Evolutionary conservation across 1,140 invertebrate species (phyloP).

Genomic region (Drosophila tani): DNA sequence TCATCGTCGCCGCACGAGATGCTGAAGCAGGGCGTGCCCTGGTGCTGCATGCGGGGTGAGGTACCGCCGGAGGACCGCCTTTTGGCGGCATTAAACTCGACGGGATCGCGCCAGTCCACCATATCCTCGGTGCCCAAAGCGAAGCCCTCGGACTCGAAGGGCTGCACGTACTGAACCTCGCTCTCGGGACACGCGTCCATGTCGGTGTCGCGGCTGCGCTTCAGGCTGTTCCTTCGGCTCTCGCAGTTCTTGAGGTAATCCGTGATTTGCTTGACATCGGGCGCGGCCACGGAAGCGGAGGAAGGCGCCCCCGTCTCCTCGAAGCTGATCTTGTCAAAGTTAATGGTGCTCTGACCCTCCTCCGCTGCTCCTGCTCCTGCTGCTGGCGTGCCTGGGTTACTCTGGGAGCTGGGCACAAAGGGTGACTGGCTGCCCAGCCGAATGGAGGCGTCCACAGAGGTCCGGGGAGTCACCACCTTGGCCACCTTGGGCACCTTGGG

Average conservation of each 20-base stretch:
- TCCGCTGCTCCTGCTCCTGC: background rate
- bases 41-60: slow-evolving; percentile 54
- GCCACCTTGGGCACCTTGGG: slow-evolving; percentile 18
- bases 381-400: background rate
- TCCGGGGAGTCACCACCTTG: background rate
- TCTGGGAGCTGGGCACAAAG: slow-evolving; percentile 58
- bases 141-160: slow-evolving; percentile 79
- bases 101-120: slow-evolving; percentile 80
- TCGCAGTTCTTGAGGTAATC: slow-evolving; percentile 77
- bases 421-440: slow-evolving; percentile 3
- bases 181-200: slow-evolving; percentile 29
- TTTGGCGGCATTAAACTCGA: slow-evolving; percentile 63
- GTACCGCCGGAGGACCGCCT: slow-evolving; percentile 29
- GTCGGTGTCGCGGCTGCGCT: slow-evolving; percentile 58
- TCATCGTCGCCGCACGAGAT: slow-evolving; percentile 78
- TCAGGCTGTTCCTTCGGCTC: slow-evolving; percentile 67
- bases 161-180: slow-evolving; percentile 72
- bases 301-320: slow-evolving; percentile 56
- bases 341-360: slow-evolving; percentile 57
- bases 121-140: slow-evolving; percentile 63
- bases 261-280: slow-evolving; percentile 74
- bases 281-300: background rate
- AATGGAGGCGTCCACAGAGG: background rate
- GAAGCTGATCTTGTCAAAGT: slow-evolving; percentile 82
- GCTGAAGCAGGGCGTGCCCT: slow-evolving; percentile 70